Conservation (phyloP, 2,113 vertebrate species). For the Gracilinanus agilis region DNA sequence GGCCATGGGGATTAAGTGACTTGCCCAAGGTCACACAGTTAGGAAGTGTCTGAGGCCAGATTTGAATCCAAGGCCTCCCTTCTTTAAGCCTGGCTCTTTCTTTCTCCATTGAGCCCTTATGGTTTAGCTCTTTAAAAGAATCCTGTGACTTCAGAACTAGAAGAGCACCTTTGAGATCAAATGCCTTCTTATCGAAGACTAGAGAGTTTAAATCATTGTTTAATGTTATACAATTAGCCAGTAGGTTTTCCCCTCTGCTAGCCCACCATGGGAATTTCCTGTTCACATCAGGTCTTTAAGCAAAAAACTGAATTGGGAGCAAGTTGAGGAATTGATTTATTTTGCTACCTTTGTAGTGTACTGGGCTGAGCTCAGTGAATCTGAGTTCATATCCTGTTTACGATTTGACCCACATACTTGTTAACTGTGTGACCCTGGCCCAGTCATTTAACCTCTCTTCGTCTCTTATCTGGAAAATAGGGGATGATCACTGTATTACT, state of each 20-base stretch:
- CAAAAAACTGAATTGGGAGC: not conserved
- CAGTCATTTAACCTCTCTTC: not conserved
- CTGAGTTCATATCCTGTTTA: not conserved
- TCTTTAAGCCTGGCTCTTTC: no score
- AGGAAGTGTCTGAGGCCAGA: no score
- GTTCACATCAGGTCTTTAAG: not conserved
- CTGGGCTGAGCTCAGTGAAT: not conserved
- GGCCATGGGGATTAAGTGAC: not conserved
- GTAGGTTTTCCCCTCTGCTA: not conserved
- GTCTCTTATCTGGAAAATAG: not conserved
- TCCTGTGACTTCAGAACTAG: not conserved
- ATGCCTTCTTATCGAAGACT: not conserved
- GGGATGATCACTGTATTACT: not conserved
- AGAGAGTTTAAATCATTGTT: not conserved
- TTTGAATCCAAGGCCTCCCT: no score
- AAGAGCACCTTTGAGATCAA: not conserved
- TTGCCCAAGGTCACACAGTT: no score
- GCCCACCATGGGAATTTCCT: not conserved
- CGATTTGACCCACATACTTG: not conserved
- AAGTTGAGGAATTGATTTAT: constrained; percentile 39
- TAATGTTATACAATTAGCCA: not conserved
- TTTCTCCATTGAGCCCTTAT: not conserved
- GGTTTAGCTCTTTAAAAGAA: not conserved
- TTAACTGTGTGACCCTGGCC: not conserved
- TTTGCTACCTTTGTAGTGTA: not conserved